phyloP scores from a whole-genome alignment of 2,797 vertebrate species.

The Acestrorhynchus altus region DNA sequence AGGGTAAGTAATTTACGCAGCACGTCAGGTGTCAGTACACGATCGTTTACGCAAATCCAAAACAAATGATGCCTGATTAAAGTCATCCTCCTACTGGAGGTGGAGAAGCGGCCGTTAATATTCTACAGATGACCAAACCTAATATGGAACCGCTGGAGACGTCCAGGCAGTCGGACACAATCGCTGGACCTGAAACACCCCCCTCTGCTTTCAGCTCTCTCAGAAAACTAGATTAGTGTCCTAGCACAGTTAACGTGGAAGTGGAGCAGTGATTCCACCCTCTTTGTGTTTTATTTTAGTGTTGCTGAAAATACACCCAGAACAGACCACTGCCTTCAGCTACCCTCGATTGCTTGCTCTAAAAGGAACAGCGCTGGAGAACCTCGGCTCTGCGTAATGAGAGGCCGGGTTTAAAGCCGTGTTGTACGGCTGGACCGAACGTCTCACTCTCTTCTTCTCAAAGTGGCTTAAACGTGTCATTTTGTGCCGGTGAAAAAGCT shows the following conservation, averaged over 20 bases:
- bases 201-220: conserved; percentile 51
- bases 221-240: conserved; percentile 64
- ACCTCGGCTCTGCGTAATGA: neutral
- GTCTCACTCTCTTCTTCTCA: neutral
- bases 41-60: too few relatives aligned
- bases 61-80: too few relatives aligned
- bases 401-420: conserved; percentile 16
- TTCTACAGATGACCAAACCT: too few relatives aligned
- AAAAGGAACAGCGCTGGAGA: conserved; percentile 11
- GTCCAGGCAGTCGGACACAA: too few relatives aligned
- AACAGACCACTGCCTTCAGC: conserved; percentile 47
- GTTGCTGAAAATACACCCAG: conserved; percentile 46
- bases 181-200: too few relatives aligned
- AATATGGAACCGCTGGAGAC: too few relatives aligned
- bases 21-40: too few relatives aligned
- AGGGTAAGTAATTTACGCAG: too few relatives aligned
- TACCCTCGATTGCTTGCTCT: conserved; percentile 38
- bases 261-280: conserved; percentile 49
- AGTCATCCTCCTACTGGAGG: too few relatives aligned
- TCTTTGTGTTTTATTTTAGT: conserved; percentile 66
- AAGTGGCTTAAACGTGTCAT: neutral
- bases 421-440: neutral
- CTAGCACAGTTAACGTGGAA: conserved; percentile 51
- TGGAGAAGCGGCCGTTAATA: too few relatives aligned
- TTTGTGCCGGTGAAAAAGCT: neutral